These are phyloP conservation scores for Phalacrocorax aristotelis DNA, from an alignment of 2,113 vertebrate genomes.

Conservation along the genomic window DNA sequence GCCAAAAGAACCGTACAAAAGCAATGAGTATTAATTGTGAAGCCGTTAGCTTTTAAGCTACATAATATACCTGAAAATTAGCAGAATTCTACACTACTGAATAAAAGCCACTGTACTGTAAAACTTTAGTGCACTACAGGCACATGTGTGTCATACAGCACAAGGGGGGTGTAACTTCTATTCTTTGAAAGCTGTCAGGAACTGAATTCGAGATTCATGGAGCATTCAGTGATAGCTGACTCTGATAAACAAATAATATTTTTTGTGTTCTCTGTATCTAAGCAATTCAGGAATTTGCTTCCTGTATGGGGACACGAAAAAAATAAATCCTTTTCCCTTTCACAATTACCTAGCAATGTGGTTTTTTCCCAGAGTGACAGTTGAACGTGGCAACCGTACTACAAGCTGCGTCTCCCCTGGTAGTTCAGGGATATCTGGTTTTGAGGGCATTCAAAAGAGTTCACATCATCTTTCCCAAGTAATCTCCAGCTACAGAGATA, in stretches of 20 bases:
- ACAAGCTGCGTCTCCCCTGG: neutral
- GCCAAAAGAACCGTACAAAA: neutral
- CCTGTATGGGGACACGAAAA: fast-evolving
- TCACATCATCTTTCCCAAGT: neutral
- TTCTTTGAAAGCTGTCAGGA: neutral
- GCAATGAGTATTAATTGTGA: neutral
- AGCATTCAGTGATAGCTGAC: neutral
- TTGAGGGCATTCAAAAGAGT: neutral
- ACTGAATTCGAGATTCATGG: neutral
- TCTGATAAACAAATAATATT: neutral
- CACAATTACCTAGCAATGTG: neutral
- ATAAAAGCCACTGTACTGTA: neutral
- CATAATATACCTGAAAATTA: neutral
- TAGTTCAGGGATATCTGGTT: neutral
- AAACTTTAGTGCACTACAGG: neutral
- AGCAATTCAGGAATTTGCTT: neutral
- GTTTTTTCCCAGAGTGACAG: neutral
- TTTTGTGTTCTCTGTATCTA: neutral
- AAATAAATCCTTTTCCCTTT: neutral
- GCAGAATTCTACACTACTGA: neutral
- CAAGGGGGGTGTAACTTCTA: neutral
- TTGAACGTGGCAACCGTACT: neutral
- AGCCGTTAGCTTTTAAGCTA: neutral
- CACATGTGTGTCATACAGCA: neutral
- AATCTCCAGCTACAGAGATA: neutral